Base-by-base conservation (phyloP, 1,140 invertebrate genomes). In the Dendroctonus ponderosae region DNA sequence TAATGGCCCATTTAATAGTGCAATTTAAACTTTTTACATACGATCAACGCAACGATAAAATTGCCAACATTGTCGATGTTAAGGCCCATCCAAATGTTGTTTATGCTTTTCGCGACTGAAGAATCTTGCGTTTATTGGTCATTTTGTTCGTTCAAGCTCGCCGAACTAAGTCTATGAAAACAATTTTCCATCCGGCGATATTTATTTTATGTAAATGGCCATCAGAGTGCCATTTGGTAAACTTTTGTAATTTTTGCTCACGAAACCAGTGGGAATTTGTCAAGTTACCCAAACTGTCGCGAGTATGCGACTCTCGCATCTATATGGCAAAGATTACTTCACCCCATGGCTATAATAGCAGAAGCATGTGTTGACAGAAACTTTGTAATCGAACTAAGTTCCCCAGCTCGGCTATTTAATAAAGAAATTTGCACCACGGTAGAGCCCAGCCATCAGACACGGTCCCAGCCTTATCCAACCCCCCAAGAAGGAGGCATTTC, bases 321-420 rank as follows among this genome's bases (percentile, higher is more conserved):
- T 42, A 12, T 39, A 42, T 42, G 14, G 46, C 48, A 61, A 61
- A 50, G 44, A 61, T 61, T 50, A 61, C 41, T 50, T 61, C 58
- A 46, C 58, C 58, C 58, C 12, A 12, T 44, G 56, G 58, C 48
- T 46, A 56, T 64, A 64, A 64, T 64, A 48, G 52, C 51, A n/a
- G 51, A 46, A 56, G 62, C 62, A 64, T 56, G 52, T 64, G 62
- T 64, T 56, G 62, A 64, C 52, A 56, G 43, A 64, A 64, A 64
- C 62, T 64, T 62, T 62, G 38, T 62, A 62, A 62, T 62, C 60
- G 60, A 62, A 62, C 49, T 53, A 62, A 62, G 49, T 62, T 49
- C 8, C 39, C 61, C 8, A n/a, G 52, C 51, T 37, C 41, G 51
- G 62, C 51, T 64, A 56, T 64, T 64, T 64, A 56, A 64, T 64